A percentile compares a stretch with the other conserved stretches of the same genome.
Conservation (phyloP, 2,797 vertebrate species). For the Fringilla coelebs region DNA sequence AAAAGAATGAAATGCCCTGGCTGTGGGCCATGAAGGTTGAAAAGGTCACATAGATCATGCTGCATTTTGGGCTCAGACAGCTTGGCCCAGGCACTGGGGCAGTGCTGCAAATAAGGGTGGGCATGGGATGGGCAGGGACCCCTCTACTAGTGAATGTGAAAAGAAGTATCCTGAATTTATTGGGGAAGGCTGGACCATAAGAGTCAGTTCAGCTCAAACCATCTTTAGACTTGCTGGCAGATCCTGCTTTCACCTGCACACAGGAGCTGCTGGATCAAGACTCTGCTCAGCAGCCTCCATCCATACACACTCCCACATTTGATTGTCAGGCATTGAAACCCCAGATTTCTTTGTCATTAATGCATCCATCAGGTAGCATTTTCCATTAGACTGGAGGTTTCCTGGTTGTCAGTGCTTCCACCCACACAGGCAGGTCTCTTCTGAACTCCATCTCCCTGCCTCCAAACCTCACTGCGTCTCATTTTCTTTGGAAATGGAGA, state of each 20-base stretch:
- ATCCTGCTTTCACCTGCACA: not conserved
- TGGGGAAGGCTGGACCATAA: not conserved
- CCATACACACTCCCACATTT: not conserved
- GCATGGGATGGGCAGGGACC: not conserved
- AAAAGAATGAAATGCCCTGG: not conserved
- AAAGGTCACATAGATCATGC: not conserved
- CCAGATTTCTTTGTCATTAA: not conserved
- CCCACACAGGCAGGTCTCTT: not conserved
- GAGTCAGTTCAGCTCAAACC: not conserved
- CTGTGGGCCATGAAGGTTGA: not conserved
- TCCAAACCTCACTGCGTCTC: not conserved
- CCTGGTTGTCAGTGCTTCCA: not conserved
- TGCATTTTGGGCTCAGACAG: not conserved
- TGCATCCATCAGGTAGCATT: not conserved
- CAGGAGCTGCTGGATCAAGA: not conserved
- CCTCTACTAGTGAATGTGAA: not conserved
- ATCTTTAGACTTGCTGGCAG: not conserved
- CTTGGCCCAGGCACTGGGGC: not conserved
- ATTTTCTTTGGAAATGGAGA: not conserved
- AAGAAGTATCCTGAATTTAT: not conserved
- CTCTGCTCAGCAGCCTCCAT: not conserved
- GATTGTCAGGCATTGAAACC: not conserved
- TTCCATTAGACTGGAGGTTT: slow-evolving; percentile 15
- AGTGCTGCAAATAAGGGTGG: not conserved
- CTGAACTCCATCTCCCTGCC: not conserved